Conservation (phyloP, 2,113 vertebrate species). For the Antidorcas marsupialis region DNA sequence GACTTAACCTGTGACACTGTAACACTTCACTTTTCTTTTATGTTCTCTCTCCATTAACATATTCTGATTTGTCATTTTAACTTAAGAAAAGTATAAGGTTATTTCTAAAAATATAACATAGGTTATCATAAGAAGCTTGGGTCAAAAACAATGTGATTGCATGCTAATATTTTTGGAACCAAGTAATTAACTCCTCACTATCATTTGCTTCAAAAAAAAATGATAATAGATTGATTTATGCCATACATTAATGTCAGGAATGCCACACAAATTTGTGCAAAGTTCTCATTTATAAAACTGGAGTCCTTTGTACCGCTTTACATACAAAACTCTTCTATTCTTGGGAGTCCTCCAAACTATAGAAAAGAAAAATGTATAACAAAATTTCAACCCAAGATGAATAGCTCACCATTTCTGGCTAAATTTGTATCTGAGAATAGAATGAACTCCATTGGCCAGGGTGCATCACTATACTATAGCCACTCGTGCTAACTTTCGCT, state of each 20-base stretch:
- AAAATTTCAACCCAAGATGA: background rate
- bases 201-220: background rate
- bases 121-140: constrained; percentile 12
- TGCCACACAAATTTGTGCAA: background rate
- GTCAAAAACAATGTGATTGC: constrained; percentile 44
- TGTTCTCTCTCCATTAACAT: constrained; percentile 33
- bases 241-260: background rate
- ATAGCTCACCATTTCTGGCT: background rate
- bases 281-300: background rate
- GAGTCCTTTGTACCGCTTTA: background rate
- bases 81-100: constrained; percentile 45
- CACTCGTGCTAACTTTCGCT: background rate
- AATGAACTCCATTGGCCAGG: background rate
- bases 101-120: constrained; percentile 52
- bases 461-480: background rate
- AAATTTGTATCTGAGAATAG: background rate
- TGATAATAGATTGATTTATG: background rate
- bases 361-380: background rate
- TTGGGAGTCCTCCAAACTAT: background rate
- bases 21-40: background rate
- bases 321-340: background rate
- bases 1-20: constrained; percentile 24
- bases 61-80: constrained; percentile 51
- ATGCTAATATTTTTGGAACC: constrained; percentile 19
- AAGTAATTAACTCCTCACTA: constrained; percentile 13